Evolutionary conservation across 2,113 vertebrate species (phyloP), one percentile per base, ranked within the genome.

Genomic region (Phasianus colchicus): DNA sequence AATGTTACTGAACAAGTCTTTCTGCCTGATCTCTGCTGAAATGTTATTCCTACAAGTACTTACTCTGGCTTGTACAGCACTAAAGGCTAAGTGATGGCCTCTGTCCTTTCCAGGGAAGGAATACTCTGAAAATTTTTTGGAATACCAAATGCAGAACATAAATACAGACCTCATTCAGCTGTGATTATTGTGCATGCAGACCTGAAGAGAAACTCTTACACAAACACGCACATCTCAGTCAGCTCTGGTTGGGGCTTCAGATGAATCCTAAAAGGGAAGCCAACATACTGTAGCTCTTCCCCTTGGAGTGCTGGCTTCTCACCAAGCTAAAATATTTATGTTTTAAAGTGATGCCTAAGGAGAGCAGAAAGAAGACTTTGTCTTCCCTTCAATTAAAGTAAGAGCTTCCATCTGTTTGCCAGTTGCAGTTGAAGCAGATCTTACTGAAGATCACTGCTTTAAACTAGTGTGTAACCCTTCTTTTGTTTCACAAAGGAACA

Each of bases 41-140:
- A 42, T 11, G 67, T 36, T 60, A 73, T 73, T 92, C 58, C 36
- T 82, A 40, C 54, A 43, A 86, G 86, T 83, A 45, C 38, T 32
- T 67, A 1, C 4, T 85, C 57, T 74, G 79, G 71, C 25, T 80
- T 3, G 29, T 32, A 27, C 4, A 72, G 48, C 54, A 30, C 34
- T 42, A 80, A 52, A 74, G 45, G 36, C 57, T 77, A 63, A 78
- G 70, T 3, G 4, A 8, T 30, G 17, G 45, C 64, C 21, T 83
- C 61, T 38, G 45, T 40, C 75, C 88, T 71, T 70, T 65, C 57
- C 55, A 79, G 48, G 42, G 40, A 16, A 86, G 27, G 27, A 86
- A 76, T 14, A 43, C 25, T 70, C 19, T 54, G 2, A 71, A 55
- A 25, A 42, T 32, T 38, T 38, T 80, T 81, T 66, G 10, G 50